Evolutionary conservation across 2,888 invertebrate species (phyloP).

Genomic region (Eucera pruinosa): DNA sequence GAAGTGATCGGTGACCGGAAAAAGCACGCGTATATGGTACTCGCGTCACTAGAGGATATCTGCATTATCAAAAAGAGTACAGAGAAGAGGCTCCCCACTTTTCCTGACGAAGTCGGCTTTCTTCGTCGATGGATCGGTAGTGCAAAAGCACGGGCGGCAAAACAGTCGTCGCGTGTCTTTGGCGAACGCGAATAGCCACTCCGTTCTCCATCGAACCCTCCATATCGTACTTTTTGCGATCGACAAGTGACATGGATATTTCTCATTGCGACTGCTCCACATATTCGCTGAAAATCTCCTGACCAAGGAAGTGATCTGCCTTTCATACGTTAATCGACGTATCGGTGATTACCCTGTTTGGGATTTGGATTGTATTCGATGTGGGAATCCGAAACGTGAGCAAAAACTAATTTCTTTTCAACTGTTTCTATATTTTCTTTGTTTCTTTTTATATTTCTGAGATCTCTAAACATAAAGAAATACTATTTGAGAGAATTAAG

Average conservation of each 20-base stretch:
- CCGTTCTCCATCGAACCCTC: constrained; percentile 45
- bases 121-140: constrained; percentile 69
- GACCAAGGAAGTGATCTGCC: constrained; percentile 16
- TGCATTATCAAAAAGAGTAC: constrained; percentile 63
- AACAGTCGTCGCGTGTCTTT: constrained; percentile 72
- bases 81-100: constrained; percentile 66
- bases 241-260: constrained; percentile 35
- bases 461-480: background rate
- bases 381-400: constrained; percentile 42
- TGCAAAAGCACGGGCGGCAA: constrained; percentile 61
- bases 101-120: constrained; percentile 58
- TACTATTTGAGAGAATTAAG: background rate
- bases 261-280: constrained; percentile 1
- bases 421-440: background rate
- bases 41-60: constrained; percentile 54
- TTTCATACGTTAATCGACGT: background rate
- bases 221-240: constrained; percentile 26
- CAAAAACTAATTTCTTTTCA: background rate
- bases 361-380: constrained; percentile 36
- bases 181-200: constrained; percentile 56
- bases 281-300: constrained; percentile 13
- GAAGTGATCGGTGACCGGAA: constrained; percentile 51
- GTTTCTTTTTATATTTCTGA: background rate
- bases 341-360: background rate
- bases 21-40: constrained; percentile 40